phyloP scores from a whole-genome alignment of 1,140 invertebrate species.

The Dufourea novaeangliae region DNA sequence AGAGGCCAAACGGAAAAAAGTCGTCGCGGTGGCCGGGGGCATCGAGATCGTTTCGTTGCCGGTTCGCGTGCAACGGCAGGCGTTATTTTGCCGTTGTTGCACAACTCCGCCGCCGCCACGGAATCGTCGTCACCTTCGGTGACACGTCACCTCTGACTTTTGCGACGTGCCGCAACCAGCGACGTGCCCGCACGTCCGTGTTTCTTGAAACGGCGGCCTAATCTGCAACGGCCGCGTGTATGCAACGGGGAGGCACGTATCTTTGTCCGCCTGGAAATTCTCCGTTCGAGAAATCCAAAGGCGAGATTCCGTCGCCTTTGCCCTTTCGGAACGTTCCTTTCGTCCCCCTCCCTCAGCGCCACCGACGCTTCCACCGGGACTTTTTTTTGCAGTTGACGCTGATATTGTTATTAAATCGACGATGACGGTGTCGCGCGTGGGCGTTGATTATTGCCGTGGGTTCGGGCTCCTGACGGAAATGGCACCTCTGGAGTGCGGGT shows the following conservation, averaged over 20 bases:
- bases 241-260: conserved; percentile 24
- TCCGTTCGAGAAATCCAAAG: conserved; percentile 6
- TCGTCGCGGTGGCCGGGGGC: background rate
- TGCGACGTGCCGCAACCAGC: conserved; percentile 56
- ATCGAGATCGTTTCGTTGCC: conserved; percentile 37
- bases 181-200: conserved; percentile 45
- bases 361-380: background rate
- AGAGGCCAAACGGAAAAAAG: conserved; percentile 35
- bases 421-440: conserved; percentile 20
- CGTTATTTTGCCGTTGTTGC: conserved; percentile 63
- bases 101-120: conserved; percentile 57
- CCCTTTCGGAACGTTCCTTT: conserved; percentile 20
- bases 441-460: conserved; percentile 7
- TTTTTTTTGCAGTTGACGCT: background rate
- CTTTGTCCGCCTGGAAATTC: conserved; percentile 31
- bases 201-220: conserved; percentile 57
- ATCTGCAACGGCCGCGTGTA: conserved; percentile 55
- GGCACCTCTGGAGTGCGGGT: background rate
- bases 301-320: conserved; percentile 30
- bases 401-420: conserved; percentile 42
- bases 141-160: conserved; percentile 77
- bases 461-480: background rate
- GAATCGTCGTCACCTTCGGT: conserved; percentile 73
- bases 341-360: background rate
- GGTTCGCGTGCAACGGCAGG: conserved; percentile 43